A percentile compares a stretch with the other conserved stretches of the same genome.
phyloP scores from a whole-genome alignment of 1,140 invertebrate species.

The Trissolcus basalis region DNA sequence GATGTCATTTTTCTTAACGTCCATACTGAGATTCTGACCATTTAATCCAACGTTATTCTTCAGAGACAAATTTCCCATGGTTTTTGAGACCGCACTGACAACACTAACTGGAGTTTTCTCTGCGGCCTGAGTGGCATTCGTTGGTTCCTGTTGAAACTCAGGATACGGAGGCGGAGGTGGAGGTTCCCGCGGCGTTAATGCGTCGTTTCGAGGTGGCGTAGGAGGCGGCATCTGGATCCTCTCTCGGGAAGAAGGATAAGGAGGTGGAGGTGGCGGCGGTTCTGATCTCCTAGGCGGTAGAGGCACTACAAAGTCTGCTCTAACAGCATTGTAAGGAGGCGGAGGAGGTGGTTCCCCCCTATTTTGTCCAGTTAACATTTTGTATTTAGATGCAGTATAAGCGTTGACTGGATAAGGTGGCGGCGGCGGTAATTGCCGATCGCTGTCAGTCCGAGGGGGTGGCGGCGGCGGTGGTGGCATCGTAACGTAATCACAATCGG shows the following conservation, averaged over 20 bases:
- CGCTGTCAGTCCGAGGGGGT: constrained; percentile 81
- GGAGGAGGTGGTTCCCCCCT: constrained; percentile 66
- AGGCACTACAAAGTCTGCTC: constrained; percentile 64
- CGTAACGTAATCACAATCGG: constrained; percentile 91
- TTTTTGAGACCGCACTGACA: constrained; percentile 15
- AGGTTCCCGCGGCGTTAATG: constrained; percentile 70
- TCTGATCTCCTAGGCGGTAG: constrained; percentile 66
- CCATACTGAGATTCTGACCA: constrained; percentile 3
- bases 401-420: constrained; percentile 67
- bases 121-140: too few relatives aligned
- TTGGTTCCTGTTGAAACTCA: constrained; percentile 68
- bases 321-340: constrained; percentile 66
- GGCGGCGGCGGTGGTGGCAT: constrained; percentile 83
- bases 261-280: constrained; percentile 67
- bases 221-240: constrained; percentile 72
- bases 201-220: constrained; percentile 72
- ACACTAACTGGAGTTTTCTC: constrained; percentile 8
- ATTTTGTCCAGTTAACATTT: constrained; percentile 39
- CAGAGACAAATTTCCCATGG: constrained; percentile 26
- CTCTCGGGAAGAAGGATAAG: constrained; percentile 66
- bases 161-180: constrained; percentile 79
- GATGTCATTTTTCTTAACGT: constrained; percentile 32
- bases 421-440: constrained; percentile 71
- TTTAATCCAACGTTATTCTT: constrained; percentile 9
- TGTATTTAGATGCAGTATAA: constrained; percentile 58